Percentiles rank a stretch among this genome's conserved stretches.
These are phyloP conservation scores for Noturus placidus DNA, from an alignment of 2,113 vertebrate genomes.

Conservation along the genomic window DNA sequence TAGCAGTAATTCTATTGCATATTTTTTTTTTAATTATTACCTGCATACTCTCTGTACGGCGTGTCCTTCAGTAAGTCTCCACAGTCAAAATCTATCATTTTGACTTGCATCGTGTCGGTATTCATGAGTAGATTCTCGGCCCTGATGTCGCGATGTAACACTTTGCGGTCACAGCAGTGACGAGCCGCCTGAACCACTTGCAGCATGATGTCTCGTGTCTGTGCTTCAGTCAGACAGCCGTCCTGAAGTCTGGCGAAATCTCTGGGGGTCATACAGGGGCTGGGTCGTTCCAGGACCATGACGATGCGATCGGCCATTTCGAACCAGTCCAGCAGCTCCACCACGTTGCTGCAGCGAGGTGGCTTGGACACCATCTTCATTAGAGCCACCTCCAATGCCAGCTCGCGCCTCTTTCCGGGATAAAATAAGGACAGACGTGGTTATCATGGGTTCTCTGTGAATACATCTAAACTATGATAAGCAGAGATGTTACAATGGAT, in stretches of 20 bases:
- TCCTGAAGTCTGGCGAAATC: background rate
- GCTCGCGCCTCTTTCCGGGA: constrained; percentile 25
- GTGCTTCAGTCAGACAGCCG: background rate
- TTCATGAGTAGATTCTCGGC: too few species aligned
- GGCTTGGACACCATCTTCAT: constrained; percentile 55
- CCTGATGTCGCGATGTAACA: too few species aligned
- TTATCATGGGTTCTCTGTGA: too few species aligned
- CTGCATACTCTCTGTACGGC: background rate
- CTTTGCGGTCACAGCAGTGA: too few species aligned
- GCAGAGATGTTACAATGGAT: too few species aligned
- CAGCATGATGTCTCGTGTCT: background rate
- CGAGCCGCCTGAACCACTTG: background rate
- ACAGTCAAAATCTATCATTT: background rate
- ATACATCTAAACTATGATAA: too few species aligned
- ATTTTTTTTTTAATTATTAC: background rate
- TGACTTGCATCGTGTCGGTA: too few species aligned
- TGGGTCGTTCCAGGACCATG: constrained; percentile 61
- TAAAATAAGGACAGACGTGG: background rate
- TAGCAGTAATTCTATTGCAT: background rate
- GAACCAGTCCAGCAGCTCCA: constrained; percentile 64
- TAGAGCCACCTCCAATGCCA: constrained; percentile 61
- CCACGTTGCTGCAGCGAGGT: constrained; percentile 48
- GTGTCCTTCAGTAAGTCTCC: constrained; percentile 47
- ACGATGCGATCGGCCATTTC: constrained; percentile 46
- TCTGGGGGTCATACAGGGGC: background rate